phyloP scores from a whole-genome alignment of 92 coral and sea anemone species.

The Palythoa caribaeorum region DNA sequence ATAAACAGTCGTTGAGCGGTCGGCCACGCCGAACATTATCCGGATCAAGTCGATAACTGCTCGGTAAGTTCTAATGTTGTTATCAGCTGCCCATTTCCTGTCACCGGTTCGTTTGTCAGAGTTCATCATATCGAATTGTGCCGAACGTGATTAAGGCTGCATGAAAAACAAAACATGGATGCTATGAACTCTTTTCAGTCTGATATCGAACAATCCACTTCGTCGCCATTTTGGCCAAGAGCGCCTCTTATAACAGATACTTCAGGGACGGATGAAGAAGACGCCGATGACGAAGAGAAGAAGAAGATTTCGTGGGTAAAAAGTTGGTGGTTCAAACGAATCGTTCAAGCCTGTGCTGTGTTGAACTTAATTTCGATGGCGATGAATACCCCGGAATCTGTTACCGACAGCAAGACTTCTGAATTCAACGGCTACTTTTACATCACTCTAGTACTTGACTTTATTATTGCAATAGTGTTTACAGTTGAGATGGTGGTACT shows the following conservation, averaged over 20 bases:
- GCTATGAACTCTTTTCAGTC: conserved; percentile 39
- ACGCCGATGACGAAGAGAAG: conserved; percentile 82
- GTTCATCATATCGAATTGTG: background rate
- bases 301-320: conserved; percentile 90
- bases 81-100: conserved; percentile 56
- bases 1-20: background rate
- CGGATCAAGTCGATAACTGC: background rate
- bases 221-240: conserved; percentile 83
- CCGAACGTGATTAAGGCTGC: background rate
- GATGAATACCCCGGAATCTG: conserved; percentile 89
- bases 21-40: background rate
- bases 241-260: conserved; percentile 77
- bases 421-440: conserved; percentile 55
- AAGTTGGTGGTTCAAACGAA: conserved; percentile 93
- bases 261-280: conserved; percentile 89
- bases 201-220: conserved; percentile 88
- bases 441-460: conserved; percentile 82
- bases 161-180: conserved; percentile 34
- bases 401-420: conserved; percentile 42
- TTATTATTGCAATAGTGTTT: conserved; percentile 84
- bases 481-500: conserved; percentile 92
- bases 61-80: conserved; percentile 23
- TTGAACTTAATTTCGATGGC: conserved; percentile 92
- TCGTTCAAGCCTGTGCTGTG: conserved; percentile 93
- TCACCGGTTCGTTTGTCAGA: conserved; percentile 31